phyloP scores from a whole-genome alignment of 2,113 vertebrate species.

The Zapus hudsonius region DNA sequence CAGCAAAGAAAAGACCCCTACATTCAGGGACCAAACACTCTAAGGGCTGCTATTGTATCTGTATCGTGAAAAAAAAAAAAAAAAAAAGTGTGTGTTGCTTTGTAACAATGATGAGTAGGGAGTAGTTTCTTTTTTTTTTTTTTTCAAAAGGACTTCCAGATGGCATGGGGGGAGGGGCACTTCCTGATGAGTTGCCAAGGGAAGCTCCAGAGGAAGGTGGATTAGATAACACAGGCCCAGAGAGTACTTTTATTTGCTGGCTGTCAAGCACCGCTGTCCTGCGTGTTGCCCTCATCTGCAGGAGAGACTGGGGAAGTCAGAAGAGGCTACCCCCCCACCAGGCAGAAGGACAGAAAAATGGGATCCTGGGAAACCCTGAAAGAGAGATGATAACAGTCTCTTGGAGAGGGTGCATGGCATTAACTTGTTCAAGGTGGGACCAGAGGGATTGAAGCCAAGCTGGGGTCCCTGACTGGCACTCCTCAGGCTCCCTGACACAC shows the following conservation, averaged over 20 bases:
- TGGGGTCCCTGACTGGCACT: not conserved
- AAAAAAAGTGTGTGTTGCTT: constrained; percentile 61
- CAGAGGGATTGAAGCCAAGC: not conserved
- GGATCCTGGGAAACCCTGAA: not conserved
- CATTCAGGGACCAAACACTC: constrained; percentile 53
- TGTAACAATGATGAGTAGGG: constrained; percentile 69
- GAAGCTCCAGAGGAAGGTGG: constrained; percentile 69
- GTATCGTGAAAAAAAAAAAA: constrained; percentile 44
- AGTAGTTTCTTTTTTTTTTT: not conserved
- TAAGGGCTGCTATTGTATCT: constrained; percentile 51
- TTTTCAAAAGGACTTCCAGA: constrained; percentile 75
- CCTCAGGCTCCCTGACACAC: not conserved
- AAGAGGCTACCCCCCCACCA: not conserved
- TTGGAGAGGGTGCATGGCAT: not conserved
- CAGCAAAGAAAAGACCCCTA: not conserved
- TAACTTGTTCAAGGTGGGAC: not conserved
- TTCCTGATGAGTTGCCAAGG: constrained; percentile 70
- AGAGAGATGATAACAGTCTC: not conserved
- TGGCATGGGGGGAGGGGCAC: constrained; percentile 63
- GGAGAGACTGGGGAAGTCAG: not conserved
- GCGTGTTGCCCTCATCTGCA: not conserved
- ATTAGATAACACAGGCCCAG: constrained; percentile 65
- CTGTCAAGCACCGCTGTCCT: constrained; percentile 51
- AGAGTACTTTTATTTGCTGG: constrained; percentile 63
- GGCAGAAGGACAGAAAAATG: not conserved